Evolutionary conservation across 2,113 vertebrate species (phyloP), one percentile per base, ranked within the genome.

Genomic region (Agapornis roseicollis): DNA sequence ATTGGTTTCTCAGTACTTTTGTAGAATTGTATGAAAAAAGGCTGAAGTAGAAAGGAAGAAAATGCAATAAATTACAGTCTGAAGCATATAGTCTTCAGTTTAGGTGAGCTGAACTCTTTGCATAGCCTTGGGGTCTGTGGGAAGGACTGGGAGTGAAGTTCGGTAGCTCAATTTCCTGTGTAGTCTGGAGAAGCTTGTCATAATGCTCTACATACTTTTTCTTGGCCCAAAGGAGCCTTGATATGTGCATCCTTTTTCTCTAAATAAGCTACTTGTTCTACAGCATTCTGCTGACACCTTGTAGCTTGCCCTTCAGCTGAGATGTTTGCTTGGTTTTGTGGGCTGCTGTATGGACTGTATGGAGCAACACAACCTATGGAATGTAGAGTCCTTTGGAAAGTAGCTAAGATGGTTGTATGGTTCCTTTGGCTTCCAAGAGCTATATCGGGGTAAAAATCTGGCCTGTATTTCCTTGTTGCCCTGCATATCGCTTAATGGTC

Each of bases 61-160:
- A 84, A 56, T 37, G 9, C 9, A 88, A 25, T 49, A 65, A 80
- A 12, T 46, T 4, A 7, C 28, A 41, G 11, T 33, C 9, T 69
- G 3, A 28, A 46, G 35, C 37, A 18, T 13, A 3, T 35, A 13
- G 27, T 56, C 63, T 92, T 65, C 13, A 19, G 6, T 72, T 89
- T 58, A 46, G 46, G 73, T 77, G 41, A 76, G 70, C 31, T 2
- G 7, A 66, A 41, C 5, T 52, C 12, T 49, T 27, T 37, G 46
- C 33, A 19, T 17, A 49, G 27, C 47, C 44, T 63, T 86, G 80
- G 37, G 28, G 27, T 82, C 53, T 65, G 10, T 70, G 39, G 25
- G 17, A 77, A 66, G 28, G 31, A 24, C 8, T 42, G 68, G 29
- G 17, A 44, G 70, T 0, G 0, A 65, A 55, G 10, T 0, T 65